Percentiles rank a stretch among this genome's conserved stretches.
phyloP scores from a whole-genome alignment of 2,888 invertebrate species.

The Phortica magna region DNA sequence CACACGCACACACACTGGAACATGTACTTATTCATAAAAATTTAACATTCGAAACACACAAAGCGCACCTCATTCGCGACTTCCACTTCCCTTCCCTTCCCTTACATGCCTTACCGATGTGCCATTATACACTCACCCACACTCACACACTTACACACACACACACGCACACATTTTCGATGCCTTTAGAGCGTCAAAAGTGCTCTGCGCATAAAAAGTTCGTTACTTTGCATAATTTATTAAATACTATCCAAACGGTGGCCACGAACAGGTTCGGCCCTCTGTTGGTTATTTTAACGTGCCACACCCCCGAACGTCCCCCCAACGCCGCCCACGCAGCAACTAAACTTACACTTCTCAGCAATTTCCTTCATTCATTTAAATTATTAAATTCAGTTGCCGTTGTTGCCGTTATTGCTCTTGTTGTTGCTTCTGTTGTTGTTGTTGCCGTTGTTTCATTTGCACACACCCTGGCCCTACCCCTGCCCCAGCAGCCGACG shows the following conservation, averaged over 20 bases:
- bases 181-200: constrained; percentile 49
- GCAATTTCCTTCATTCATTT: neutral
- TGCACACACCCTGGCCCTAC: no score
- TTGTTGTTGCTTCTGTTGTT: neutral
- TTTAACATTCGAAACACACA: neutral
- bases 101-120: neutral
- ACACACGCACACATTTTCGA: constrained; percentile 48
- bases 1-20: neutral
- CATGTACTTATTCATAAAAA: neutral
- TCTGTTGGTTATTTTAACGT: no score
- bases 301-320: no score
- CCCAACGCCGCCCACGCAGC: neutral
- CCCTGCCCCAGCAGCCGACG: no score
- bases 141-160: constrained; percentile 37
- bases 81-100: neutral
- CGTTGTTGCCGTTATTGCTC: neutral
- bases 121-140: constrained; percentile 19
- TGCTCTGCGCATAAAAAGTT: constrained; percentile 47
- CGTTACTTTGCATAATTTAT: constrained; percentile 56
- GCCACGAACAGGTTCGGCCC: neutral
- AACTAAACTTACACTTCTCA: neutral
- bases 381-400: neutral
- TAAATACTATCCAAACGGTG: constrained; percentile 34
- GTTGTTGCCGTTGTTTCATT: neutral
- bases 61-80: neutral